These are phyloP conservation scores for Monopterus albus DNA, from an alignment of 2,113 vertebrate genomes.

Conservation along the genomic window DNA sequence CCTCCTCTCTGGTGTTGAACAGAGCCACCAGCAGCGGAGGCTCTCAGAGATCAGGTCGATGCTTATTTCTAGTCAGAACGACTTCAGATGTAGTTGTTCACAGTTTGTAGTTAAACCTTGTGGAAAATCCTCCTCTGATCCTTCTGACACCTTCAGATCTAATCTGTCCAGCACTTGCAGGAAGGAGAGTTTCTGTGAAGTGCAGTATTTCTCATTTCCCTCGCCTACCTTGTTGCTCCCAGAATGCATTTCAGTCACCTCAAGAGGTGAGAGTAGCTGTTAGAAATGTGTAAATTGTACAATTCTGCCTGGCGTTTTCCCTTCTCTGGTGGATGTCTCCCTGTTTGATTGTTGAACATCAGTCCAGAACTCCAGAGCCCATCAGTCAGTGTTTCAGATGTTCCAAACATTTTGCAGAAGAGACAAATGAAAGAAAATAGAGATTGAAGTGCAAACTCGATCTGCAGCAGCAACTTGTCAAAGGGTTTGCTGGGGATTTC, in stretches of 20 bases:
- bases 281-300: background rate
- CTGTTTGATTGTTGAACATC: background rate
- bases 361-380: background rate
- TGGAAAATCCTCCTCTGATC: background rate
- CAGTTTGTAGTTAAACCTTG: background rate
- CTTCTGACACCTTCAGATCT: background rate
- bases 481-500: background rate
- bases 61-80: background rate
- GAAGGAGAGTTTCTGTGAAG: too few relatives aligned
- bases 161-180: background rate
- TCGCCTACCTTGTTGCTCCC: background rate
- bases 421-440: background rate
- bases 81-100: background rate
- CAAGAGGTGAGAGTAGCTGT: background rate
- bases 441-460: background rate
- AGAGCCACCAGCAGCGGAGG: background rate
- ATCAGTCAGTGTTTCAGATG: background rate
- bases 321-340: background rate
- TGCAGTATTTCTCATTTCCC: background rate
- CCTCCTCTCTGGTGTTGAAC: background rate
- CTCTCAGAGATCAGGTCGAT: background rate
- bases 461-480: background rate
- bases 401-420: too few relatives aligned
- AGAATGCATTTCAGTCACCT: background rate
- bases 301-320: background rate